Percentiles rank a stretch among this genome's conserved stretches.
phyloP scores from a whole-genome alignment of 2,888 invertebrate species.

The Netelia melanura region DNA sequence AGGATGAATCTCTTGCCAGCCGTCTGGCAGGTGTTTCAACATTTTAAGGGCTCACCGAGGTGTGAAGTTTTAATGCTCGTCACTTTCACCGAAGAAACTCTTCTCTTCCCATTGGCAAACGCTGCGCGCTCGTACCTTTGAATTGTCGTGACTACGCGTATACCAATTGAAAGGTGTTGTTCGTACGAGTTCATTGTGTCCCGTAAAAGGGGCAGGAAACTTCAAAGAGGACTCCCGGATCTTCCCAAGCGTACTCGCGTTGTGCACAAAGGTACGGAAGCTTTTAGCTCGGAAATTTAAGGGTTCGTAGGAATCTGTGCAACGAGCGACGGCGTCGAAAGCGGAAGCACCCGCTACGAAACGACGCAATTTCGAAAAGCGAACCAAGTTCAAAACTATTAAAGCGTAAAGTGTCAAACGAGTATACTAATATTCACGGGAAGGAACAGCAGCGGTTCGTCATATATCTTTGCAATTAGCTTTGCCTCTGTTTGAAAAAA shows the following conservation, averaged over 20 bases:
- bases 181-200: slow-evolving; percentile 55
- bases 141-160: too few species aligned
- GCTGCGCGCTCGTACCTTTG: too few species aligned
- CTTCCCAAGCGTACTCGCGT: slow-evolving; percentile 23
- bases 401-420: too few species aligned
- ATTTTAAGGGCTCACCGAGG: slow-evolving; percentile 11
- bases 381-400: neutral
- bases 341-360: neutral
- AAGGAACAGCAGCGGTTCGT: too few species aligned
- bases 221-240: slow-evolving; percentile 51
- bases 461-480: too few species aligned
- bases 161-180: neutral
- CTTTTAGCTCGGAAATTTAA: slow-evolving; percentile 17
- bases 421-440: too few species aligned
- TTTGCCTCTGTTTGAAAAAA: neutral
- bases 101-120: neutral
- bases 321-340: neutral
- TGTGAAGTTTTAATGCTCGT: slow-evolving; percentile 20
- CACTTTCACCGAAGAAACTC: neutral
- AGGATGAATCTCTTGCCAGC: slow-evolving; percentile 10
- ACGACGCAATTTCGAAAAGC: neutral
- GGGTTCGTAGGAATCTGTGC: slow-evolving; percentile 18
- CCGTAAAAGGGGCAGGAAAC: slow-evolving; percentile 36
- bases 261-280: slow-evolving; percentile 5
- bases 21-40: slow-evolving; percentile 54